These are phyloP conservation scores for Saiga tatarica DNA, from an alignment of 2,113 vertebrate species.

Conservation along the genomic window DNA sequence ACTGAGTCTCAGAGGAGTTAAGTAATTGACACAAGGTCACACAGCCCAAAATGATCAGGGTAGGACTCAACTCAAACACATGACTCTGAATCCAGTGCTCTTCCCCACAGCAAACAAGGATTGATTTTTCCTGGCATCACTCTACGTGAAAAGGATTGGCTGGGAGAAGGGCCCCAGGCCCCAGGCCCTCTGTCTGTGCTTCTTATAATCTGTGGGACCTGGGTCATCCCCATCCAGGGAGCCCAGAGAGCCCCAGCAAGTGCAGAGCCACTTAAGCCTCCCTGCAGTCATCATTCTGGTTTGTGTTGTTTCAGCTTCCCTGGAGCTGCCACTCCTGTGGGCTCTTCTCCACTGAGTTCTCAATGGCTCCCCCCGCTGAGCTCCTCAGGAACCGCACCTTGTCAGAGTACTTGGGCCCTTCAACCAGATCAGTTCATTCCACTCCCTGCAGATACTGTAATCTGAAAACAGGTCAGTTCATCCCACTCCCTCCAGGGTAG, in stretches of 20 bases:
- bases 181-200: not conserved
- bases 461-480: not conserved
- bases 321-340: not conserved
- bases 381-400: not conserved
- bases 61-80: not conserved
- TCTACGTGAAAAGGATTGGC: not conserved
- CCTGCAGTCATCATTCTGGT: too few species aligned
- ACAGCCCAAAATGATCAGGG: not conserved
- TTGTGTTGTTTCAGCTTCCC: not conserved
- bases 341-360: not conserved
- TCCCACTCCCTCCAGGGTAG: not conserved
- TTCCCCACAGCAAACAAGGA: not conserved
- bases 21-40: not conserved
- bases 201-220: not conserved
- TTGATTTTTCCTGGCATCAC: not conserved
- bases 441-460: not conserved
- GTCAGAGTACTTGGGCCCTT: not conserved
- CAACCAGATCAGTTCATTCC: not conserved
- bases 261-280: not conserved
- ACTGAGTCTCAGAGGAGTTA: slow-evolving; percentile 7
- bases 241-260: not conserved
- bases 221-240: not conserved
- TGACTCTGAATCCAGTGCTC: not conserved
- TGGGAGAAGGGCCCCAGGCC: not conserved
- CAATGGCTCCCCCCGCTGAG: slow-evolving; percentile 33